These are phyloP conservation scores for Loris lydekkerianus DNA, from an alignment of 2,797 vertebrate species.

Conservation along the genomic window DNA sequence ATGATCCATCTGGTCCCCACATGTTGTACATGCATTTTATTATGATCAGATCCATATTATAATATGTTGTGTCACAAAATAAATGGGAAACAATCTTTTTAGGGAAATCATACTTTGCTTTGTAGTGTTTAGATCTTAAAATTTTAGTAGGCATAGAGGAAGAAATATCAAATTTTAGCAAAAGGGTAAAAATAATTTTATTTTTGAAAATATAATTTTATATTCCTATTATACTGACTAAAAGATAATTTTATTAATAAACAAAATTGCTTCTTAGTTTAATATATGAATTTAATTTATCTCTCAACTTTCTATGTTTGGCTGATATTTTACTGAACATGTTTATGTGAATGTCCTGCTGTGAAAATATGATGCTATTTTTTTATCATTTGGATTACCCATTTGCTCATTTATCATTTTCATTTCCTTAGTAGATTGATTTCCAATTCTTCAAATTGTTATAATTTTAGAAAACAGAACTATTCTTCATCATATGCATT, in stretches of 20 bases:
- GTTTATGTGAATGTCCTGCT: constrained; percentile 25
- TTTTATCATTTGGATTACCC: constrained; percentile 67
- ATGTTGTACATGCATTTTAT: neutral
- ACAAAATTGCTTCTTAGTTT: constrained; percentile 74
- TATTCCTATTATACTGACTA: constrained; percentile 54
- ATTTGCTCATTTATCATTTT: constrained; percentile 73
- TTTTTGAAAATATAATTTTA: constrained; percentile 28
- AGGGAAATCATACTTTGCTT: neutral
- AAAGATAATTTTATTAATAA: constrained; percentile 61
- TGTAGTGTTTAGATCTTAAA: neutral
- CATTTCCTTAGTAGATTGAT: constrained; percentile 72
- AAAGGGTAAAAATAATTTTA: constrained; percentile 24
- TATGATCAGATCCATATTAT: neutral
- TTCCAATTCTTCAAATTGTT: constrained; percentile 75
- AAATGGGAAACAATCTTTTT: neutral
- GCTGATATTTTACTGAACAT: constrained; percentile 66
- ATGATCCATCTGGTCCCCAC: neutral
- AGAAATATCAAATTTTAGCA: constrained; percentile 45
- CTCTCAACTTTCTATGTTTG: constrained; percentile 64
- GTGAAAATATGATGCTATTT: constrained; percentile 69
- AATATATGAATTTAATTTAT: constrained; percentile 69
- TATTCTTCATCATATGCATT: constrained; percentile 59
- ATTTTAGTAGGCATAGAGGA: neutral
- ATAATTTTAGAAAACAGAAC: constrained; percentile 72
- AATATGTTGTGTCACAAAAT: neutral